Conservation (phyloP, 2,797 vertebrate genomes). For the Leptodactylus fallax region DNA sequence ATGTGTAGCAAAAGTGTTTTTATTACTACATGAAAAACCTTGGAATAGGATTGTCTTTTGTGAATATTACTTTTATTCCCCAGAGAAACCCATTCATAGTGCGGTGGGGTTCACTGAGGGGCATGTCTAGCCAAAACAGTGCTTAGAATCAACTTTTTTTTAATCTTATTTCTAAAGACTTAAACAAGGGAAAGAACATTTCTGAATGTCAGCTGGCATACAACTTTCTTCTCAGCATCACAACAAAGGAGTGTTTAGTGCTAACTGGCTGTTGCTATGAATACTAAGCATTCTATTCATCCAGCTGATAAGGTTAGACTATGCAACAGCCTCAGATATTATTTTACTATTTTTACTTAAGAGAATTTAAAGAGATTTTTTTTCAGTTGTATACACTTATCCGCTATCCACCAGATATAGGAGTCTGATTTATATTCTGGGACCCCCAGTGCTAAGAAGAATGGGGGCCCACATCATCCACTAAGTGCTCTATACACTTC, state of each 20-base stretch:
- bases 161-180: constrained; percentile 21
- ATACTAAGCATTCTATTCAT: constrained; percentile 50
- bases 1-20: neutral
- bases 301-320: constrained; percentile 28
- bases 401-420: too few species aligned
- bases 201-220: constrained; percentile 14
- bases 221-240: constrained; percentile 38
- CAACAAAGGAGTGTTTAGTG: constrained; percentile 54
- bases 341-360: neutral
- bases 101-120: neutral
- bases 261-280: constrained; percentile 39
- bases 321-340: constrained; percentile 34
- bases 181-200: constrained; percentile 10
- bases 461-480: too few species aligned
- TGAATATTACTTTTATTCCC: neutral
- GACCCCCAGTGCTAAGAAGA: too few species aligned
- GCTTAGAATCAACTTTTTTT: neutral
- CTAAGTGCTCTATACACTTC: too few species aligned
- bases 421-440: too few species aligned
- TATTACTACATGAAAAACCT: neutral
- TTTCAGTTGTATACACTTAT: too few species aligned
- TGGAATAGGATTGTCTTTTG: neutral
- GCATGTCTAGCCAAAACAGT: neutral
- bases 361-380: neutral
- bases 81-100: neutral